A percentile compares a stretch with the other conserved stretches of the same genome.
Conservation (phyloP, 35 echinoderm and acorn worm species). For the Apostichopus californicus region DNA sequence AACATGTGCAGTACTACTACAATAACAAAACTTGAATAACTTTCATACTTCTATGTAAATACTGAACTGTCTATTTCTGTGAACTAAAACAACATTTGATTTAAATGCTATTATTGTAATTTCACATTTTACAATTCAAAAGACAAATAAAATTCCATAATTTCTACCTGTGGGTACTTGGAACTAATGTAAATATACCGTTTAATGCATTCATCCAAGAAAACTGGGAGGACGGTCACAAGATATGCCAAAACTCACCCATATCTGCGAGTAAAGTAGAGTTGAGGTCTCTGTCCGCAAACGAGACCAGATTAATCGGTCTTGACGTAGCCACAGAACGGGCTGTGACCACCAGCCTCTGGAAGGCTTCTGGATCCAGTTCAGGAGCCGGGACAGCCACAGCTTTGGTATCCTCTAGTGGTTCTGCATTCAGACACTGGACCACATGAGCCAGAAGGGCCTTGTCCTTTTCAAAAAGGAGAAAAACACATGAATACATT, state of each 20-base stretch:
- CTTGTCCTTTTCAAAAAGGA: constrained; percentile 69
- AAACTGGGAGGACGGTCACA: too few relatives aligned
- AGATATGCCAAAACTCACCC: constrained; percentile 4
- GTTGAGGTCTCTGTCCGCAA: constrained; percentile 71
- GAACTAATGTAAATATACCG: too few relatives aligned
- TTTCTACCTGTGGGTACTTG: too few relatives aligned
- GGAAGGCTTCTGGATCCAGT: constrained; percentile 95
- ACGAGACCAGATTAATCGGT: constrained; percentile 84
- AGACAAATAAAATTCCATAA: too few relatives aligned
- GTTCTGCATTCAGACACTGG: constrained; percentile 69
- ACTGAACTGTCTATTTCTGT: too few relatives aligned
- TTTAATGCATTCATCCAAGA: too few relatives aligned
- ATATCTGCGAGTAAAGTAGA: constrained; percentile 16
- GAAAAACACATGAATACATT: neutral
- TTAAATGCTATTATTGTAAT: too few relatives aligned
- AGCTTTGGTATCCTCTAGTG: constrained; percentile 43
- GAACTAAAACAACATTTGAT: too few relatives aligned
- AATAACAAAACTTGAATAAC: too few relatives aligned
- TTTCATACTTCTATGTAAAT: too few relatives aligned
- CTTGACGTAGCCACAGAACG: constrained; percentile 90
- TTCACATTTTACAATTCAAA: too few relatives aligned
- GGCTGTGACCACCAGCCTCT: constrained; percentile 92
- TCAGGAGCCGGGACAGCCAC: constrained; percentile 54
- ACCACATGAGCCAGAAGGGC: constrained; percentile 83
- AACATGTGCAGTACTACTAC: too few relatives aligned